A percentile compares a stretch with the other conserved stretches of the same genome.
Evolutionary conservation across 2,888 invertebrate genomes (phyloP).

Genomic region (Trachelus tabidus): DNA sequence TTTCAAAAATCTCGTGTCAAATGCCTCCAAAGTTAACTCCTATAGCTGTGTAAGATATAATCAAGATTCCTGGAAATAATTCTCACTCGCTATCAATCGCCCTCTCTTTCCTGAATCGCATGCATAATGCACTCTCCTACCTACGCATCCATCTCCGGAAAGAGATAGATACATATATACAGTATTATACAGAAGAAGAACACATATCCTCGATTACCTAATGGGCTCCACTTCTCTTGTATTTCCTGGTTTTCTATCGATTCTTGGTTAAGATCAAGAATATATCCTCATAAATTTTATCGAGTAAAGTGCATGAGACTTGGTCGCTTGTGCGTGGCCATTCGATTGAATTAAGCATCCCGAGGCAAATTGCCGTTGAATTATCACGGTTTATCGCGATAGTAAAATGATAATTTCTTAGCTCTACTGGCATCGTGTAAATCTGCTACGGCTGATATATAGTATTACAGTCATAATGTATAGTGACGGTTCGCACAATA

Average conservation of each 20-base stretch:
- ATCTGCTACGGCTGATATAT: not conserved
- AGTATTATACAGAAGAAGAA: constrained; percentile 5
- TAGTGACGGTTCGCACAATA: not conserved
- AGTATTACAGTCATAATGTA: not conserved
- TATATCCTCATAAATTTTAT: constrained; percentile 14
- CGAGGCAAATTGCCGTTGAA: not conserved
- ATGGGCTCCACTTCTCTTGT: constrained; percentile 19
- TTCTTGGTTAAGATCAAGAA: constrained; percentile 8
- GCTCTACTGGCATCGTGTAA: not conserved
- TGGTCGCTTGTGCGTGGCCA: not conserved
- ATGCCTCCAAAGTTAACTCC: not conserved
- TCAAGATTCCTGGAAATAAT: not conserved
- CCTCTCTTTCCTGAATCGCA: not conserved
- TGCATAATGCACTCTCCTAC: not conserved
- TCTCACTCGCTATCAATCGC: not conserved
- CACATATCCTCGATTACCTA: constrained; percentile 19
- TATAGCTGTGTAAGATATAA: not conserved
- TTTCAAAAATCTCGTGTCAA: not conserved
- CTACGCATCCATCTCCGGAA: not conserved
- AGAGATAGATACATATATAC: not conserved
- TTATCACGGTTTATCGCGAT: not conserved
- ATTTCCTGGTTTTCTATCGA: not conserved
- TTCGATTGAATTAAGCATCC: not conserved
- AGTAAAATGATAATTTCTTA: not conserved
- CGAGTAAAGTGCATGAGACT: constrained; percentile 1